Percentiles rank a stretch among this genome's conserved stretches.
Evolutionary conservation across 2,888 invertebrate genomes (phyloP).

Genomic region (Steinernema scapterisci): DNA sequence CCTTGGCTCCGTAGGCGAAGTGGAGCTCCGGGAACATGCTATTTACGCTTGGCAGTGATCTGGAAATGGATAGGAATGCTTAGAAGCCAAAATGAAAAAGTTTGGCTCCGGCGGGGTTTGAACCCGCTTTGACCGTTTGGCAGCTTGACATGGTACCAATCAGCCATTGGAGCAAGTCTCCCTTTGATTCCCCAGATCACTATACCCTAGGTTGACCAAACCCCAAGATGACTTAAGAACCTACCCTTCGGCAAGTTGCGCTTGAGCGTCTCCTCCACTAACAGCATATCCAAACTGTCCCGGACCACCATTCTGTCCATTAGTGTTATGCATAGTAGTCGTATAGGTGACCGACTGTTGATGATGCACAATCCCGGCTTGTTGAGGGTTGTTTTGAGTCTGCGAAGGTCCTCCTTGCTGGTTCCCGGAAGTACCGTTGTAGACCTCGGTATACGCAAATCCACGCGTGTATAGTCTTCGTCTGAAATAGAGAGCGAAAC

Average conservation of each 20-base stretch:
- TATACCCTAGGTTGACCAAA: background rate
- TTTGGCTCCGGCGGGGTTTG: no score
- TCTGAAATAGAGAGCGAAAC: conserved; percentile 33
- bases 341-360: conserved; percentile 22
- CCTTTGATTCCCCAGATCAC: no score
- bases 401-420: background rate
- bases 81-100: no score
- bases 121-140: no score
- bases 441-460: conserved; percentile 45
- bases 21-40: conserved; percentile 25
- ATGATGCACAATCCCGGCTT: background rate
- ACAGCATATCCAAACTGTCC: background rate
- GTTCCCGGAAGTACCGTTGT: background rate
- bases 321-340: conserved; percentile 8
- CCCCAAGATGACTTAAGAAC: background rate
- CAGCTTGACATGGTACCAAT: no score
- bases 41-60: conserved; percentile 19
- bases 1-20: conserved; percentile 25
- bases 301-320: background rate
- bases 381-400: background rate
- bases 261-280: background rate
- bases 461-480: conserved; percentile 51
- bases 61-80: background rate
- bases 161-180: no score
- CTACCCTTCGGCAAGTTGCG: conserved; percentile 11